Evolutionary conservation across 1,140 invertebrate genomes (phyloP), one percentile per base, ranked within the genome.

Genomic region (Drosophila tristis): DNA sequence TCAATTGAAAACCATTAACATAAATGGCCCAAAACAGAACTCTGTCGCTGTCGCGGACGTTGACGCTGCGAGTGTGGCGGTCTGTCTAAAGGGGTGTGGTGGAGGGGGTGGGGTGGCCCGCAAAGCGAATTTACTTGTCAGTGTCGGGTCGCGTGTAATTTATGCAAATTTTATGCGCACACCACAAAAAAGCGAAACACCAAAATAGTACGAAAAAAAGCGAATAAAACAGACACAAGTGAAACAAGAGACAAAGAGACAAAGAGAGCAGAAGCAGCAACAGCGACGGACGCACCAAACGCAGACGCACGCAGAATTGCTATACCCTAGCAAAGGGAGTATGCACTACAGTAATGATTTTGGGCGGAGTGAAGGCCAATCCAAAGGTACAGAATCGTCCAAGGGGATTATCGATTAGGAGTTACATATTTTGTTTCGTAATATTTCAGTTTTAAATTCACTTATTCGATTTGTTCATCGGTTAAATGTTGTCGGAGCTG

Each of bases 91-190:
- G 4, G 49, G 5, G 9, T 13, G 42, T 20, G 50, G 25, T 9
- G 8, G 4, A 43, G 5, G 26, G 56, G 56, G 56, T 13, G 35
- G 23, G 54, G 20, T 20, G 20, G 66, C 64, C 45, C 57, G 70
- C 65, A 58, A 71, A 58, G 67, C 58, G 45, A 71, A 71, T 71
- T 71, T 71, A 71, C 67, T 71, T 71, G 68, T 71, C 65, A 60
- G 53, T 72, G 65, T 72, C 65, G 44, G 6, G 48, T 60, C 65
- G 68, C 65, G 35, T 81, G 79, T 85, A 85, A 85, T 85, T 85
- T 85, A 85, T 85, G 80, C 80, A 85, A 85, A 85, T 85, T 85
- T 80, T 77, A 85, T 85, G 80, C 80, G 71, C 80, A 62, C 76
- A 80, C 77, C 82, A 73, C 73, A 78, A 16, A 85, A 79, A 84